A percentile compares a stretch with the other conserved stretches of the same genome.
Evolutionary conservation across 2,113 vertebrate species (phyloP).

Genomic region (Acrocephalus kingi): DNA sequence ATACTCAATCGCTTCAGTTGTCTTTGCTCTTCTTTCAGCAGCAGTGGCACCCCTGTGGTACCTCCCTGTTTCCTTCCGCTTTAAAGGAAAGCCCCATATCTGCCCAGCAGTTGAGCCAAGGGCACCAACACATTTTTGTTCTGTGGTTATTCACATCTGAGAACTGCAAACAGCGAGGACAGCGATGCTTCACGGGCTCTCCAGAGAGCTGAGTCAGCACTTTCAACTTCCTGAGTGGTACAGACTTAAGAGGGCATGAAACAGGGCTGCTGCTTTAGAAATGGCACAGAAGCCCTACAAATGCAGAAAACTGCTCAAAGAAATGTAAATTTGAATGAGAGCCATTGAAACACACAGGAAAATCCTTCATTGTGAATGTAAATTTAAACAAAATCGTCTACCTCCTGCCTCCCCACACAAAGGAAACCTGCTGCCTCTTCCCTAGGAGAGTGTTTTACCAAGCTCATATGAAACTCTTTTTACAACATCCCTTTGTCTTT

Average conservation of each 20-base stretch:
- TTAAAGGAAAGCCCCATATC: background rate
- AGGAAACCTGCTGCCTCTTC: constrained; percentile 46
- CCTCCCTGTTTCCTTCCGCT: constrained; percentile 23
- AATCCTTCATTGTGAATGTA: constrained; percentile 32
- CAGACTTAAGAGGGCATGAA: background rate
- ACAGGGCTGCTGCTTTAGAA: background rate
- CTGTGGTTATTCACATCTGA: constrained; percentile 24
- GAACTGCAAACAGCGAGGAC: background rate
- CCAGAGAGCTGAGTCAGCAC: constrained; percentile 37
- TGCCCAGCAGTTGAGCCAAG: background rate
- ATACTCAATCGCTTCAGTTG: background rate
- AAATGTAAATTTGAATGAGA: background rate
- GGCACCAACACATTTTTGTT: background rate
- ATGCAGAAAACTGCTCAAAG: background rate
- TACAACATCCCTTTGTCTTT: constrained; percentile 67
- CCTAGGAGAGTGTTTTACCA: constrained; percentile 42
- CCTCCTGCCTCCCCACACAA: constrained; percentile 39
- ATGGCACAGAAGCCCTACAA: background rate
- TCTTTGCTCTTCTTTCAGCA: constrained; percentile 2
- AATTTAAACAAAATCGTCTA: constrained; percentile 21
- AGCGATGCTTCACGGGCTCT: background rate
- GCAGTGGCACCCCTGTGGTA: background rate
- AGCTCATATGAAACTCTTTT: constrained; percentile 49
- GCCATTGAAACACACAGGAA: constrained; percentile 1
- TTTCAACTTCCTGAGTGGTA: background rate